Base-by-base conservation (phyloP, 2,888 invertebrate species). In the Hirudinaria manillensis region DNA sequence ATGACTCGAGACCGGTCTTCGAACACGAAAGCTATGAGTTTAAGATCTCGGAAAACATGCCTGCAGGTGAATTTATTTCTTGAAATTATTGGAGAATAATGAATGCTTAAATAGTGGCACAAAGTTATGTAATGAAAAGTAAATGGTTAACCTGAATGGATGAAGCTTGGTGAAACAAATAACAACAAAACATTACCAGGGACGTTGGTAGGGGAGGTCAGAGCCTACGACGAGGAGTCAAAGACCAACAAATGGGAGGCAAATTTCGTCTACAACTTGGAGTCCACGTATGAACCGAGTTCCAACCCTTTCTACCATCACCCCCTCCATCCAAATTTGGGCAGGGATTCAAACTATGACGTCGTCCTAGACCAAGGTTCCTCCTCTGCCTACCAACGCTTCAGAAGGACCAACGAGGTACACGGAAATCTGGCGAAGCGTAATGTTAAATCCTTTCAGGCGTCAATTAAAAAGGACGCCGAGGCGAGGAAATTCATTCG, bases 1-100 rank as follows among this genome's bases (percentile, higher is more conserved):
- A 79, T 27, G 78, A 79, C 36, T 74, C 76, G 55, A 51, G 53
- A 16, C 79, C 79, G 32, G 29, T 70, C 27, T 79, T 79, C 71
- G 65, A 70, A 19, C 61, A 68, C 34, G 65, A 71, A 45, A 38
- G 32, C 21, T 79, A 77, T 34, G n/a, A 34, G 24, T 79, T 79
- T 53, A 76, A 53, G n/a, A 68, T 78, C 13, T 61, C 67, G 19
- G 79, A 79, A 53, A 77, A 79, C 36, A 34, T 38, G 21, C n/a
- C 32, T 0, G 61, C 67, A 66, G 75, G 74, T 74, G 34, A 72
- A 53, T 16, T 72, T 61, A 21, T 72, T 75, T 34, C 3, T 76
- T 3, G 13, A 45, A 45, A 16, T 10, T 67, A 45, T 3, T 70
- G 70, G n/a, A 24, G 67, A 7, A 16, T 32, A 6, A 19, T 21